Conservation (phyloP, 2,113 vertebrate genomes). For the Sylvilagus bachmani region DNA sequence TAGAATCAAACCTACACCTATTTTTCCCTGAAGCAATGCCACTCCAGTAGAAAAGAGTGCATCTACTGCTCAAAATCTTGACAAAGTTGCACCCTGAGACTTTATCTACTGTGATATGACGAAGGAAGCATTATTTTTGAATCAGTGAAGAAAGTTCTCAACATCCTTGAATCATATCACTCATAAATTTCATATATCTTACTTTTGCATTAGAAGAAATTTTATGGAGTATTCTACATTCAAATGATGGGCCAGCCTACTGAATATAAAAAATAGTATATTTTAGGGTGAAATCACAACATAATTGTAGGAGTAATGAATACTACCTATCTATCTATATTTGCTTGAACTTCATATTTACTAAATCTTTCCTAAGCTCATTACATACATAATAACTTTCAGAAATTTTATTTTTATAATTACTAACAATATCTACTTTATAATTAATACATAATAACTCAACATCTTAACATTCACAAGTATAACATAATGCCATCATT, state of each 20-base stretch:
- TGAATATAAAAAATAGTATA: background rate
- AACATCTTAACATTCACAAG: background rate
- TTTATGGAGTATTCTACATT: background rate
- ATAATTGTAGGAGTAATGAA: background rate
- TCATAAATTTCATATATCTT: background rate
- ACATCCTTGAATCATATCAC: background rate
- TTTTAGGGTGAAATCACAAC: background rate
- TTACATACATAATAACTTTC: background rate
- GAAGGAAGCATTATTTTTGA: background rate
- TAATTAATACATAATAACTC: background rate
- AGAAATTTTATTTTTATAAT: background rate
- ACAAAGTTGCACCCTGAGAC: background rate
- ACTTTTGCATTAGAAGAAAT: background rate
- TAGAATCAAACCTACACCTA: too few relatives aligned
- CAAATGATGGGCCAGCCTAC: background rate
- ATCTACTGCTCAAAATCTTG: too few relatives aligned
- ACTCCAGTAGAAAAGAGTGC: too few relatives aligned
- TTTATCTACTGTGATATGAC: background rate
- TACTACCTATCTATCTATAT: background rate
- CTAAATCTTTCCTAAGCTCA: background rate
- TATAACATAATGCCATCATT: background rate
- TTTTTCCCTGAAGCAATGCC: too few relatives aligned
- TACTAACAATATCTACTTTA: background rate
- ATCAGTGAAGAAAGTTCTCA: background rate
- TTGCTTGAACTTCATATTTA: background rate